Evolutionary conservation across 2,113 vertebrate species (phyloP), one percentile per base, ranked within the genome.

Genomic region (Mus pahari): DNA sequence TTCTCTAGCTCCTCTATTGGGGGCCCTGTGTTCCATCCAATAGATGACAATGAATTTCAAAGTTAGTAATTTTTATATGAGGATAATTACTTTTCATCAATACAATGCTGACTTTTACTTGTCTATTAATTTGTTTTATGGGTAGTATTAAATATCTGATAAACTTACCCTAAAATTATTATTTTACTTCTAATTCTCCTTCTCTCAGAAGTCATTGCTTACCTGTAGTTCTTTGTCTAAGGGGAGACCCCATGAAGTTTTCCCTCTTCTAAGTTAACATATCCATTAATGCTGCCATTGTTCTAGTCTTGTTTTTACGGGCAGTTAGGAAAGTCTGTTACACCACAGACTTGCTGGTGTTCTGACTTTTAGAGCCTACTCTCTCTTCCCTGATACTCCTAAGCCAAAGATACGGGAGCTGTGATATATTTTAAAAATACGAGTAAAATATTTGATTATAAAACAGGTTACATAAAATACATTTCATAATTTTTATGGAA

Each of bases 61-160:
- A 88, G 7, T 5, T 87, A 60, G n/a, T 70, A 91, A 75, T 26
- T 9, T 3, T 96, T 95, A n/a, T 95, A 10, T 42, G 88, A 26
- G 8, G 74, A 97, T 81, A 50, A 66, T 90, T 33, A 70, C 2
- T 36, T 97, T 94, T 96, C n/a, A 96, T 58, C 36, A 81, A 13
- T 79, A 12, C 53, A 68, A 78, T 73, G 14, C 36, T 97, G 36
- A 95, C 17, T 91, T 95, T 22, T 81, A 55, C 17, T 68, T 89
- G 42, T 95, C 45, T 79, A 60, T 92, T 91, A 26, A 79, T 58
- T 84, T 95, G 71, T 42, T 55, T 17, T 14, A 12, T 92, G 79
- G 26, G 13, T 95, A 86, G 88, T 92, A 83, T 77, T 93, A 92
- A 58, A 5, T 81, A 79, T 93, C 17, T 93, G 83, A 86, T 91